A percentile compares a stretch with the other conserved stretches of the same genome.
Conservation (phyloP, 2,113 vertebrate species). For the Toxostoma redivivum region DNA sequence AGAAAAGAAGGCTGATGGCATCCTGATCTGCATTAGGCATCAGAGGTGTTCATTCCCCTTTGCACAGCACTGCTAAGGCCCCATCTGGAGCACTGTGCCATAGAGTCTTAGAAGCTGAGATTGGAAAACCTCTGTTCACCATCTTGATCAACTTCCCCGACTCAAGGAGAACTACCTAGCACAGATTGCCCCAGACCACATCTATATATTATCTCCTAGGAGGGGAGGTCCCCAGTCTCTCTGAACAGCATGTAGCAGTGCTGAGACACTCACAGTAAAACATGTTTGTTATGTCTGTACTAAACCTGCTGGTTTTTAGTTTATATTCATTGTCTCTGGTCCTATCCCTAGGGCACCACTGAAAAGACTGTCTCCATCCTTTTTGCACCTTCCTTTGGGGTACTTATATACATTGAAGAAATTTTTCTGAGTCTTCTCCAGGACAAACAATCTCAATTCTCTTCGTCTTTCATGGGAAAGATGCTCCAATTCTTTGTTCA, state of each 20-base stretch:
- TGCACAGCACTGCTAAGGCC: background rate
- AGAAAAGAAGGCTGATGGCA: background rate
- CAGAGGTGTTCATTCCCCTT: background rate
- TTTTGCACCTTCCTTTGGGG: background rate
- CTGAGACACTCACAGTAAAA: background rate
- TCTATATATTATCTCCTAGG: background rate
- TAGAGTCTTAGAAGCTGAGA: background rate
- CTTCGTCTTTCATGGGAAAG: background rate
- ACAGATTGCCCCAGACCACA: background rate
- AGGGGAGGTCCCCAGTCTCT: background rate
- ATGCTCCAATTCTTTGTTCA: background rate
- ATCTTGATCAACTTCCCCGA: background rate
- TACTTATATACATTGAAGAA: background rate
- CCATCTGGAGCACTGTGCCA: background rate
- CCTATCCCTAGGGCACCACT: background rate
- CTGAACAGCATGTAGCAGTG: background rate
- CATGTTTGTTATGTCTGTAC: background rate
- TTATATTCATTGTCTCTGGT: background rate
- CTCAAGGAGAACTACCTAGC: background rate
- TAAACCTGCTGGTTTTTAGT: background rate
- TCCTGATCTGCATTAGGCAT: background rate
- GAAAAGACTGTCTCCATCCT: background rate
- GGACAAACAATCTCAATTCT: background rate
- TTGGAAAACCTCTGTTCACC: background rate
- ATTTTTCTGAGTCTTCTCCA: background rate